These are phyloP conservation scores for Carcinoscorpius rotundicauda DNA, from an alignment of 1,140 invertebrate species.

Conservation along the genomic window DNA sequence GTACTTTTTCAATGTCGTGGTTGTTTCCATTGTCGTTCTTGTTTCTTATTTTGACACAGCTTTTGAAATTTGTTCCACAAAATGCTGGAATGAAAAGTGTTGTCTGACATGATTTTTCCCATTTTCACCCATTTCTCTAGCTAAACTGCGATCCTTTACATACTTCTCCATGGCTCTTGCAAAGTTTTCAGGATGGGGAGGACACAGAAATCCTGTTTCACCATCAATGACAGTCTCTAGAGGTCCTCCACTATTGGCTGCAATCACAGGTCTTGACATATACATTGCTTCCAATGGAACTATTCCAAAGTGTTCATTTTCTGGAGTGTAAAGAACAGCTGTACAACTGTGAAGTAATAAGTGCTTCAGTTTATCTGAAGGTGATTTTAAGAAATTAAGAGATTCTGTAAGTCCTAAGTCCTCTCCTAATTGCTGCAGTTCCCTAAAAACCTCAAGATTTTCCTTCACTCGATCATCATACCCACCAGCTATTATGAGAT, in stretches of 20 bases:
- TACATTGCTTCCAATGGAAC: conserved; percentile 99
- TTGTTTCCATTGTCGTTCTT: too few relatives aligned
- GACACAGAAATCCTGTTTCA: conserved; percentile 80
- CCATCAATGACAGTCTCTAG: conserved; percentile 78
- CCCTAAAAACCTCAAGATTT: conserved; percentile 76
- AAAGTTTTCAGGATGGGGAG: conserved; percentile 53
- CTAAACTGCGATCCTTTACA: conserved; percentile 39
- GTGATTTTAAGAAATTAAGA: conserved; percentile 73
- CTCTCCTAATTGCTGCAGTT: conserved; percentile 52
- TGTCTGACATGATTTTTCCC: conserved; percentile 56
- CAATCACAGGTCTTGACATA: conserved; percentile 80
- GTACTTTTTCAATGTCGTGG: too few relatives aligned
- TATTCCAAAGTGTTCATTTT: conserved; percentile 98
- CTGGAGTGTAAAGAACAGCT: conserved; percentile 86
- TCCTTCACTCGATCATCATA: conserved; percentile 82
- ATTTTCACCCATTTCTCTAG: conserved; percentile 50
- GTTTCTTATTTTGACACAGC: too few relatives aligned
- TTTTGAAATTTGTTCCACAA: conserved; percentile 45
- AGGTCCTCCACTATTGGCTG: conserved; percentile 89
- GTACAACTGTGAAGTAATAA: conserved; percentile 57
- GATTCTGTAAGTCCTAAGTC: conserved; percentile 54
- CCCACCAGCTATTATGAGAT: conserved; percentile 91
- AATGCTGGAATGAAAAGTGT: conserved; percentile 67
- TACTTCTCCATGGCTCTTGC: conserved; percentile 61
- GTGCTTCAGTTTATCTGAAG: conserved; percentile 70